Conservation (phyloP, 2,797 vertebrate genomes). For the Enteromius mattozi region DNA sequence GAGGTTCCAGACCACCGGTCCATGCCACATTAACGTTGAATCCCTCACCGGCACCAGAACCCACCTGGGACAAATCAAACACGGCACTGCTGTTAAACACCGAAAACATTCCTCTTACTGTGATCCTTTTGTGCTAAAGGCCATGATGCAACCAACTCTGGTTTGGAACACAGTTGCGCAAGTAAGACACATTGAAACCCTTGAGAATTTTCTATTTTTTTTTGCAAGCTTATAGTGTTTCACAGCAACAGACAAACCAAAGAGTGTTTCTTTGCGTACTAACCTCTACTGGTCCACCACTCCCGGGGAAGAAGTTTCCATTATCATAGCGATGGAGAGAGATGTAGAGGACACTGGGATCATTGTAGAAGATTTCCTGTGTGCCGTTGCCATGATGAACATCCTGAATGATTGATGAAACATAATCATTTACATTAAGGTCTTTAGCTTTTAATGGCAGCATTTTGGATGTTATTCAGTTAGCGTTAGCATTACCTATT, state of each 20-base stretch:
- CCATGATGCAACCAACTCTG: not conserved
- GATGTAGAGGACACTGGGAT: constrained; percentile 92
- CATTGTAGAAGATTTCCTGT: constrained; percentile 93
- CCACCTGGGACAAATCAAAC: constrained; percentile 78
- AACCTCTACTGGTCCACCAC: constrained; percentile 91
- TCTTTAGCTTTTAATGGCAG: not conserved
- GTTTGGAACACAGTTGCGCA: not conserved
- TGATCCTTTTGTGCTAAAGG: not conserved
- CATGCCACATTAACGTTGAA: constrained; percentile 95
- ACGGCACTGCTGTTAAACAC: not conserved
- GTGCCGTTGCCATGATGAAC: constrained; percentile 97
- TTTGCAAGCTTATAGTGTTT: not conserved
- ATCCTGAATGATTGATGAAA: constrained; percentile 76
- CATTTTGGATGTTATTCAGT: not conserved
- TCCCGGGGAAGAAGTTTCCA: constrained; percentile 95
- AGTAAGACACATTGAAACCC: not conserved
- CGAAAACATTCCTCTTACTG: not conserved
- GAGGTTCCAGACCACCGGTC: constrained; percentile 94
- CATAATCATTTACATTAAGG: not conserved
- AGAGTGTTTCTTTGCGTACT: not conserved
- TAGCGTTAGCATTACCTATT: not conserved
- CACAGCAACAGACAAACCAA: not conserved
- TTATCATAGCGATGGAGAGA: constrained; percentile 94
- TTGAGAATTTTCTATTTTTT: not conserved
- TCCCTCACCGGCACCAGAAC: constrained; percentile 87